phyloP scores from a whole-genome alignment of 2,797 vertebrate genomes.

The Peromyscus attwateri region DNA sequence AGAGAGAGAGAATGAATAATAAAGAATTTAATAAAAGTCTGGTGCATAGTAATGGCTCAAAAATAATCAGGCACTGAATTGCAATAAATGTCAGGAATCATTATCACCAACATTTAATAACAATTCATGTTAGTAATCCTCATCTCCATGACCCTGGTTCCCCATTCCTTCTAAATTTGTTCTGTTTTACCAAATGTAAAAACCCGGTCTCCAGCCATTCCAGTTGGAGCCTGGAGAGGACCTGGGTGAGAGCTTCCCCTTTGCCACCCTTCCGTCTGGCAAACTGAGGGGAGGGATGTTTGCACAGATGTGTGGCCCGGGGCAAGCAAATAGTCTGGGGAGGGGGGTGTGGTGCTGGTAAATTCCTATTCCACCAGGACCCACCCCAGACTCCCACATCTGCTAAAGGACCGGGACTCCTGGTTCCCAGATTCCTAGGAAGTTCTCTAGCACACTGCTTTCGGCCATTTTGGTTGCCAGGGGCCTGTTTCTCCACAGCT shows the following conservation, averaged over 20 bases:
- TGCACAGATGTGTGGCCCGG: constrained; percentile 50
- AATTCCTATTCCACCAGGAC: constrained; percentile 12
- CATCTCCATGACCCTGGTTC: background rate
- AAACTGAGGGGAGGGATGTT: constrained; percentile 47
- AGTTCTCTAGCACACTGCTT: constrained; percentile 6
- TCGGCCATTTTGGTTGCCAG: constrained; percentile 13
- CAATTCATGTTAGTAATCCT: background rate
- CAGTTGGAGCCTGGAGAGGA: background rate
- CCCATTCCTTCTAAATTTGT: constrained; percentile 39
- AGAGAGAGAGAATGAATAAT: background rate
- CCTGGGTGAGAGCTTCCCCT: background rate
- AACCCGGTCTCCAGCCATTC: background rate
- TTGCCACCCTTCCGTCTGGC: constrained; percentile 26
- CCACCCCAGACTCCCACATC: background rate
- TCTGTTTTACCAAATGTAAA: constrained; percentile 38
- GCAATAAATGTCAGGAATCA: background rate
- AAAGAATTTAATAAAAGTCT: background rate
- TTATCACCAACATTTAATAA: constrained; percentile 22
- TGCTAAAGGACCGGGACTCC: background rate
- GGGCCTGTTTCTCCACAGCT: background rate
- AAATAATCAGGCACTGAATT: background rate
- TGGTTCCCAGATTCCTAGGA: background rate
- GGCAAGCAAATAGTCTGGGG: constrained; percentile 5
- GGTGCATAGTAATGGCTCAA: background rate
- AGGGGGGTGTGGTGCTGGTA: background rate